These are phyloP conservation scores for Sinohyriopsis cumingii DNA, from an alignment of 2,888 invertebrate species.

Conservation along the genomic window DNA sequence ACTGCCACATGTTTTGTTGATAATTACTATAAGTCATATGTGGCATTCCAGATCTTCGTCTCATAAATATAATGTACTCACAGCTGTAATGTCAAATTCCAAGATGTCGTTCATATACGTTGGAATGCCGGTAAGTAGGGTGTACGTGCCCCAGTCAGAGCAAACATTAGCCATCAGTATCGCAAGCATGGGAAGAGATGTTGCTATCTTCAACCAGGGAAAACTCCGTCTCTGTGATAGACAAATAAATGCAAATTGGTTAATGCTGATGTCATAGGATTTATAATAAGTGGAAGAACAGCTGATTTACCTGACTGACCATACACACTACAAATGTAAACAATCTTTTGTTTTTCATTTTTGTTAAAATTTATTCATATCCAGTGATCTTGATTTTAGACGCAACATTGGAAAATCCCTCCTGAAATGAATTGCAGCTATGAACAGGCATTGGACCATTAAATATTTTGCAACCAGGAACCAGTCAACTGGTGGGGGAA, in stretches of 20 bases:
- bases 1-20: too few species aligned
- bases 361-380: too few species aligned
- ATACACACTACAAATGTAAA: too few species aligned
- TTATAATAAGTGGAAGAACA: too few species aligned
- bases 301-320: too few species aligned
- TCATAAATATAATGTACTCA: slow-evolving; percentile 43
- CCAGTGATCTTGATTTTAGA: too few species aligned
- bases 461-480: too few species aligned
- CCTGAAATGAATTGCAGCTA: too few species aligned
- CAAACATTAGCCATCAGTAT: slow-evolving; percentile 73
- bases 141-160: slow-evolving; percentile 74
- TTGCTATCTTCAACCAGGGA: slow-evolving; percentile 74
- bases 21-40: neutral
- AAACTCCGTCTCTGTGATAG: slow-evolving; percentile 64
- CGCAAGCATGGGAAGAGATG: slow-evolving; percentile 72
- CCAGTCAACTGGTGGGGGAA: too few species aligned
- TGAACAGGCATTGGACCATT: too few species aligned
- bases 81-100: slow-evolving; percentile 67
- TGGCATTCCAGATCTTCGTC: neutral
- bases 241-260: neutral
- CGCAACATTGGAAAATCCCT: too few species aligned
- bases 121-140: slow-evolving; percentile 73
- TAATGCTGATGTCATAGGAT: neutral
- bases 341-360: too few species aligned
- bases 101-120: slow-evolving; percentile 71